Evolutionary conservation across 2,888 invertebrate genomes (phyloP).

Genomic region (Antitype chi): DNA sequence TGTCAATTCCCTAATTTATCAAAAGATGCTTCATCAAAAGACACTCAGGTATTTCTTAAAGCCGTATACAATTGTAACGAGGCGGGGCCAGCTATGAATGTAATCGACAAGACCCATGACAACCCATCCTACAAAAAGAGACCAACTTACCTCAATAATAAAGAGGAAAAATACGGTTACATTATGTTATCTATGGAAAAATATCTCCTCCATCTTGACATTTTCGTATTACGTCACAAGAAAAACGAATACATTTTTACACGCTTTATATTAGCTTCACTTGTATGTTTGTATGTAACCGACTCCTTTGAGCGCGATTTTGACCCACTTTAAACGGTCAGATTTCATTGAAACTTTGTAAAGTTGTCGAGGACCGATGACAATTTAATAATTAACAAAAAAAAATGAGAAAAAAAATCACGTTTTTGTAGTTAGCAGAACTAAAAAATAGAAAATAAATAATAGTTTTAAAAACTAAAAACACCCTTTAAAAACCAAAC

Average conservation of each 20-base stretch:
- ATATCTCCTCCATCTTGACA: not conserved
- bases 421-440: no score
- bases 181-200: not conserved
- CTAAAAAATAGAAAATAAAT: no score
- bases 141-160: conserved; percentile 21
- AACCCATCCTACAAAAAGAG: conserved; percentile 31
- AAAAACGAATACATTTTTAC: not conserved
- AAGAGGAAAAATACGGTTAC: conserved; percentile 14
- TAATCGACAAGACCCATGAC: conserved; percentile 12
- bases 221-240: not conserved
- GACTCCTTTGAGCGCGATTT: no score
- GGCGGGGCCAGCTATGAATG: not conserved
- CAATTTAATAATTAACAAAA: not conserved
- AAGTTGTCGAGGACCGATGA: no score
- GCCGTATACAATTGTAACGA: not conserved
- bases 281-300: no score
- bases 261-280: no score
- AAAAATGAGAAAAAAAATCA: no score
- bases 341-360: no score
- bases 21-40: conserved; percentile 14
- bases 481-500: no score
- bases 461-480: no score
- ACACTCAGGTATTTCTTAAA: conserved; percentile 12
- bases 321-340: no score
- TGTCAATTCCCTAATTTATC: not conserved